Evolutionary conservation across 2,113 vertebrate genomes (phyloP).

Genomic region (Neolamprologus falcicula): DNA sequence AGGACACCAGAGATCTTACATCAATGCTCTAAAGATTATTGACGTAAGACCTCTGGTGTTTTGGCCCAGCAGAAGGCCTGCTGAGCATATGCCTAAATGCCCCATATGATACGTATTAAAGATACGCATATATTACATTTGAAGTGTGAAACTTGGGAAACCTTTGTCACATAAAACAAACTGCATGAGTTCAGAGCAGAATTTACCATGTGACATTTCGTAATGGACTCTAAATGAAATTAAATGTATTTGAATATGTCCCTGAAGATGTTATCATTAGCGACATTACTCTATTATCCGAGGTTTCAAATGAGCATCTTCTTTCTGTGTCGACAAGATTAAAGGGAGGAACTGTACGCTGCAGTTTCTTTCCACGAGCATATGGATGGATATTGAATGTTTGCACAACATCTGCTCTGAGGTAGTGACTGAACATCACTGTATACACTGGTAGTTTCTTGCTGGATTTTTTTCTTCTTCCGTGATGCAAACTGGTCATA

Average conservation of each 20-base stretch:
- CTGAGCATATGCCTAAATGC: background rate
- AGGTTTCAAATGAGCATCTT: background rate
- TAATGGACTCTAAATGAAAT: background rate
- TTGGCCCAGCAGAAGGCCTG: background rate
- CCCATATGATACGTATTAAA: background rate
- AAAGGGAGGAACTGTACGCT: background rate
- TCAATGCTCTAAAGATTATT: background rate
- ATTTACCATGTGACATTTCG: background rate
- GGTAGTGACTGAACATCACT: background rate
- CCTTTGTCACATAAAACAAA: background rate
- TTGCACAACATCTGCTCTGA: background rate
- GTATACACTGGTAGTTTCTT: background rate
- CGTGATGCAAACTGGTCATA: background rate
- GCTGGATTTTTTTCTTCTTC: background rate
- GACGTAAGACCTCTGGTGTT: background rate
- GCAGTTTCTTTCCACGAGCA: background rate
- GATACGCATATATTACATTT: background rate
- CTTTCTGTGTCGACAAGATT: background rate
- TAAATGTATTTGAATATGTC: background rate
- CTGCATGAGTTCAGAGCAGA: background rate
- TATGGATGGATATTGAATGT: conserved; percentile 6
- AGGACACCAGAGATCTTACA: background rate
- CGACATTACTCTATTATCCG: background rate
- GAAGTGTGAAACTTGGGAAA: background rate
- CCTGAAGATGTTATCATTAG: background rate